Evolutionary conservation across 2,888 invertebrate genomes (phyloP).

Genomic region (Troides oblongomaculatus): DNA sequence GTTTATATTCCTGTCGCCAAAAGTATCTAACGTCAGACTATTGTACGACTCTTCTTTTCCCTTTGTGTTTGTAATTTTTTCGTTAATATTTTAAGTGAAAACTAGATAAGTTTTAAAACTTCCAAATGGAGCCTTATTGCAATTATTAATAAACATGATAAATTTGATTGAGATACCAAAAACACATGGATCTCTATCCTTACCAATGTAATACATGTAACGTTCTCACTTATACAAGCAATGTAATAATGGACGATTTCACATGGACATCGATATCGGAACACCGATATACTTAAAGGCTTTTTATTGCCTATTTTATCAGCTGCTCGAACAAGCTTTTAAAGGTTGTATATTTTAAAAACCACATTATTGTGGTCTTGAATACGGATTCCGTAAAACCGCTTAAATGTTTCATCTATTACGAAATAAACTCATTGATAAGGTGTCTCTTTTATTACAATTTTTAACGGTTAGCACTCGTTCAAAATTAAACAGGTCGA

Average conservation of each 20-base stretch:
- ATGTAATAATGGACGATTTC: slow-evolving; percentile 14
- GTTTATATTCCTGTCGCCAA: too few relatives aligned
- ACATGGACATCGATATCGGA: slow-evolving; percentile 8
- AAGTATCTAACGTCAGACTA: too few relatives aligned
- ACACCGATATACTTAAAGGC: slow-evolving; percentile 14
- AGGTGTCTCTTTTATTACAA: slow-evolving; percentile 5
- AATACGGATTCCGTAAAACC: slow-evolving; percentile 12
- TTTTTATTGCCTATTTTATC: slow-evolving; percentile 27
- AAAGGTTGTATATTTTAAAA: slow-evolving; percentile 14
- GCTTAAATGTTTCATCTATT: slow-evolving; percentile 16
- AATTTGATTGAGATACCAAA: too few relatives aligned
- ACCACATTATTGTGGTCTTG: slow-evolving; percentile 12
- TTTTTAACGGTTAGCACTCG: slow-evolving; percentile 10
- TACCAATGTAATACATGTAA: background rate
- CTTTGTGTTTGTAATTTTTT: too few relatives aligned
- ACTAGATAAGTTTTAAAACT: too few relatives aligned
- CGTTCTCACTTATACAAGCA: background rate
- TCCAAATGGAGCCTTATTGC: too few relatives aligned
- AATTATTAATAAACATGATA: too few relatives aligned
- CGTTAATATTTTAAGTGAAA: too few relatives aligned
- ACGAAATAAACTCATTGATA: slow-evolving; percentile 7
- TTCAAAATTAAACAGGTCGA: background rate
- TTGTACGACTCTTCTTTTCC: too few relatives aligned
- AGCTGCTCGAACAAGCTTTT: slow-evolving; percentile 13
- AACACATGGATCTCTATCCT: too few relatives aligned